Evolutionary conservation across 2,113 vertebrate species (phyloP), one percentile per base, ranked within the genome.

Genomic region (Paraplagusia blochii): DNA sequence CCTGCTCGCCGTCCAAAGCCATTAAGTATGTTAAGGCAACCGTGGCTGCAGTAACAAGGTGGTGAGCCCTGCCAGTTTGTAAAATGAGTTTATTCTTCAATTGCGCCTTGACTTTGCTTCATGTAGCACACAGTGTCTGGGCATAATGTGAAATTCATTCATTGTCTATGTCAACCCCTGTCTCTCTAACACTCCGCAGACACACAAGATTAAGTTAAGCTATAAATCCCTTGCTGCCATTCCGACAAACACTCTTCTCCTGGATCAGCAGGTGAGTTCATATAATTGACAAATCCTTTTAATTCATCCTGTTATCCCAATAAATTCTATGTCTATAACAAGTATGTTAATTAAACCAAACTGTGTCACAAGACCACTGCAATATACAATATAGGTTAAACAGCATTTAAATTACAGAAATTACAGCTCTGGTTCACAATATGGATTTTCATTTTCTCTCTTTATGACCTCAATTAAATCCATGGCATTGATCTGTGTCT

Each of bases 171-270:
- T 55, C 13, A 76, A 35, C 48, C 60, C 17, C 63, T 54, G 47
- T 81, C 58, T 80, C 82, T 86, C 86, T 66, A 12, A 29, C 42
- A 33, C 58, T 44, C 86, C 89, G 65, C 75, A 95, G 88, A 90
- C 89, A 62, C 90, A 94, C 93, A 98, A 93, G 92, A 97, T 94
- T 85, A 98, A 92, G 80, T 91, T 90, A 72, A 93, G 88, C 88
- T 99, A 99, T 91, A 99, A 98, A 89, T 91, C 91, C 5, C 90
- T 99, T 51, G 96, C 97, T 74, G 96, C 96, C 70, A 98, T 99
- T 79, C 97, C 97, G 72, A 97, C 97, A 80, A 99, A 99, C 85
- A 95, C 89, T 62, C 87, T 98, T 46, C 94, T 99, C 63, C 80
- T 93, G 92, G 96, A 98, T 79, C 97, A 99, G 90, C 95, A 98